phyloP scores from a whole-genome alignment of 2,113 vertebrate genomes.

The Urocolius indicus region DNA sequence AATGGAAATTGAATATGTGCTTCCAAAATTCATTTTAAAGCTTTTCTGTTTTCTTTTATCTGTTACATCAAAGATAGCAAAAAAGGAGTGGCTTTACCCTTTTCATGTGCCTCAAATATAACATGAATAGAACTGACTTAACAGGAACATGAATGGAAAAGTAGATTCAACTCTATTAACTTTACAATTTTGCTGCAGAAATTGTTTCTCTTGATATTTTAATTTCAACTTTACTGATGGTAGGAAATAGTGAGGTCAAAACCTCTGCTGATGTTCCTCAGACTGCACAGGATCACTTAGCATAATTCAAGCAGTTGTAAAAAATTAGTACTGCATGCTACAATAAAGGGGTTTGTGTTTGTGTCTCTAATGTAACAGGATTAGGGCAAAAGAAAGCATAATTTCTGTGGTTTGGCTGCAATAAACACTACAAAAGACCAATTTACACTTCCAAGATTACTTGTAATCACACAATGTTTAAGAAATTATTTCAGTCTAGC shows the following conservation, averaged over 20 bases:
- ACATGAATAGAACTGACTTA: constrained; percentile 12
- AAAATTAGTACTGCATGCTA: background rate
- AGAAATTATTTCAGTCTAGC: constrained; percentile 17
- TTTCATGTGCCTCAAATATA: constrained; percentile 11
- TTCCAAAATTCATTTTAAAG: constrained; percentile 47
- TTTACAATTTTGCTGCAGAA: constrained; percentile 31
- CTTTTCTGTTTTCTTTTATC: constrained; percentile 57
- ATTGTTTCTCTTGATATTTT: constrained; percentile 60
- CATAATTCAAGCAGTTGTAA: constrained; percentile 23
- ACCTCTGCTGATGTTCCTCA: background rate
- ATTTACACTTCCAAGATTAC: constrained; percentile 37
- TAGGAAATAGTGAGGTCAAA: background rate
- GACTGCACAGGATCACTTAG: background rate
- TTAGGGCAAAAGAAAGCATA: background rate
- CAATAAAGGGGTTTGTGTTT: constrained; percentile 3
- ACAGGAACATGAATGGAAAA: constrained; percentile 23
- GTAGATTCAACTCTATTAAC: constrained; percentile 53
- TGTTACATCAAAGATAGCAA: constrained; percentile 36
- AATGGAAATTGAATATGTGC: constrained; percentile 31
- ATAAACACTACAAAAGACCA: constrained; percentile 58
- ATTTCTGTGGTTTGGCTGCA: constrained; percentile 14
- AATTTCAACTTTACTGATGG: constrained; percentile 21
- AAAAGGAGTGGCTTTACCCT: constrained; percentile 25
- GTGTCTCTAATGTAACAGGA: background rate
- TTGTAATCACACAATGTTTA: constrained; percentile 30